A percentile compares a stretch with the other conserved stretches of the same genome.
Evolutionary conservation across 2,888 invertebrate genomes (phyloP).

Genomic region (Rhaphigaster nebulosa): DNA sequence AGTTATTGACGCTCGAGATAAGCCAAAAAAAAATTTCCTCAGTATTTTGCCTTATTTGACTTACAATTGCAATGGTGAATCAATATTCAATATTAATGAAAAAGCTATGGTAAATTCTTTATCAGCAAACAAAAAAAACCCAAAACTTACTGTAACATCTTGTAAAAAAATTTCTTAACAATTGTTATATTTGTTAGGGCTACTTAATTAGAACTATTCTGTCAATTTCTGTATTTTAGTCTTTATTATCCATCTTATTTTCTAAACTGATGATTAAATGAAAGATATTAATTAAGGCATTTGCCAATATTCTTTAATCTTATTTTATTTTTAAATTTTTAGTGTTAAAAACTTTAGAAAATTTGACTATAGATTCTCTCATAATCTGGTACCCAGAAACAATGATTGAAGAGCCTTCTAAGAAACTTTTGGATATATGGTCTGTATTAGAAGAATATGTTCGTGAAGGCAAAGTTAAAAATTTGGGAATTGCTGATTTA

Average conservation of each 20-base stretch:
- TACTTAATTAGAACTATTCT: no score
- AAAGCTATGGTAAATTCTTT: no score
- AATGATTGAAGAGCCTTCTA: slow-evolving; percentile 71
- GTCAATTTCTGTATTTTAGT: background rate
- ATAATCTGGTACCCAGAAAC: slow-evolving; percentile 77
- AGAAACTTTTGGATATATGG: slow-evolving; percentile 81
- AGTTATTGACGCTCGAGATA: no score
- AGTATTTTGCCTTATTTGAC: no score
- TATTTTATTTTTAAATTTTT: background rate
- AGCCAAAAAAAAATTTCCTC: no score
- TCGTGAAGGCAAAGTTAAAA: slow-evolving; percentile 75
- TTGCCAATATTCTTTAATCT: background rate
- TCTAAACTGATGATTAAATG: background rate
- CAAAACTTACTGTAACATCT: no score
- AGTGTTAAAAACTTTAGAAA: slow-evolving; percentile 81
- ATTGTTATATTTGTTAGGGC: no score
- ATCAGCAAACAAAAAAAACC: no score
- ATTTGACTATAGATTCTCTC: slow-evolving; percentile 84
- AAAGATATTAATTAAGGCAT: background rate
- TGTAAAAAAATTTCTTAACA: no score
- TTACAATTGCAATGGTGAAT: no score
- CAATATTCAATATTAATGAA: no score
- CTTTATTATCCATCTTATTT: background rate
- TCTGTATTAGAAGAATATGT: slow-evolving; percentile 81
- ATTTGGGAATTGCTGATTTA: slow-evolving; percentile 91